Conservation (phyloP, 2,888 invertebrate genomes). For the Hemistola chrysoprasaria region DNA sequence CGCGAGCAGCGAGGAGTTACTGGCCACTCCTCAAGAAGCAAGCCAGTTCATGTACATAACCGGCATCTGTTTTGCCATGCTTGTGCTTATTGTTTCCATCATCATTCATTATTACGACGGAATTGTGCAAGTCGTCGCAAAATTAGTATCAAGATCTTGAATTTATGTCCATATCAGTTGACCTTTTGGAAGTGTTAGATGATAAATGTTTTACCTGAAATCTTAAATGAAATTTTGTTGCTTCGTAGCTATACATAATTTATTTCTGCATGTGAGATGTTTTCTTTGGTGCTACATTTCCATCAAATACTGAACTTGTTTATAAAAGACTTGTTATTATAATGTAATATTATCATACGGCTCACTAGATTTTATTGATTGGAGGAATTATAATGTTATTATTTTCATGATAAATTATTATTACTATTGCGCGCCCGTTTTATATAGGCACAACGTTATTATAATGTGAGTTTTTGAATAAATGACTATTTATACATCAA, state of each 20-base stretch:
- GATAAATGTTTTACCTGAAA: too few species aligned
- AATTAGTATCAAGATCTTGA: slow-evolving; percentile 50
- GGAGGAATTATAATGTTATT: slow-evolving; percentile 15
- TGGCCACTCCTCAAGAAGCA: slow-evolving; percentile 80
- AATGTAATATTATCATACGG: slow-evolving; percentile 11
- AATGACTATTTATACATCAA: slow-evolving; percentile 40
- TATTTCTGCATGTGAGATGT: neutral
- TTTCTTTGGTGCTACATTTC: neutral
- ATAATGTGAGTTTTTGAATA: slow-evolving; percentile 47
- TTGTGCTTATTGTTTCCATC: slow-evolving; percentile 84
- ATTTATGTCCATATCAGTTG: neutral
- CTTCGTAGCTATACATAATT: neutral
- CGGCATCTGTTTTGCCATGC: slow-evolving; percentile 83
- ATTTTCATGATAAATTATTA: slow-evolving; percentile 28
- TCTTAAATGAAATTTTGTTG: too few species aligned
- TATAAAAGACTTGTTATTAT: slow-evolving; percentile 34
- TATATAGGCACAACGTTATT: slow-evolving; percentile 49
- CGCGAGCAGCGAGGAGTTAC: slow-evolving; percentile 72
- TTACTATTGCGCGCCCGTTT: slow-evolving; percentile 26
- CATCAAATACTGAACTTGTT: slow-evolving; percentile 19
- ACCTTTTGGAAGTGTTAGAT: too few species aligned
- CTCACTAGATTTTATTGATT: slow-evolving; percentile 13
- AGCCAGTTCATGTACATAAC: slow-evolving; percentile 83
- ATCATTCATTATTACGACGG: slow-evolving; percentile 81
- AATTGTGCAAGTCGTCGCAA: slow-evolving; percentile 51